phyloP scores from a whole-genome alignment of 2,888 invertebrate species.

The Ferrisia virgata region DNA sequence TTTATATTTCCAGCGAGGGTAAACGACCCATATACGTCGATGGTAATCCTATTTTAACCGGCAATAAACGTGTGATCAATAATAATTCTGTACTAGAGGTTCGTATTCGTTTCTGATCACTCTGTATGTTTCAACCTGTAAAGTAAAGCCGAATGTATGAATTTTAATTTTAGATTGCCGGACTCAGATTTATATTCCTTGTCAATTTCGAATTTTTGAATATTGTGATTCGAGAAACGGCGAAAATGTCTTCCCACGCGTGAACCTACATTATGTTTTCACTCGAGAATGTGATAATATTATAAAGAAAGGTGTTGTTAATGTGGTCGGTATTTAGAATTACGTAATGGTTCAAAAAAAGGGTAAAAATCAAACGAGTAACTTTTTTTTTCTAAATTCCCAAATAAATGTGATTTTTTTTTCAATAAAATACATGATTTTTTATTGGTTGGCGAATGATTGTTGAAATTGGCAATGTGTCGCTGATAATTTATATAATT shows the following conservation, averaged over 20 bases:
- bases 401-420: neutral
- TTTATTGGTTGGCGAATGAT: too few relatives aligned
- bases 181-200: slow-evolving; percentile 86
- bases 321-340: neutral
- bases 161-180: slow-evolving; percentile 67
- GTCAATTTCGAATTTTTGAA: slow-evolving; percentile 89
- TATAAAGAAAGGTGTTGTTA: neutral
- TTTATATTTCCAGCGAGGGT: slow-evolving; percentile 91
- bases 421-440: neutral
- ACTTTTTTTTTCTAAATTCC: neutral
- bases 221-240: slow-evolving; percentile 75
- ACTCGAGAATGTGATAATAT: neutral
- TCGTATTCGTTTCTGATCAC: slow-evolving; percentile 48
- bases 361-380: neutral
- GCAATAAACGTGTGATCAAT: slow-evolving; percentile 83
- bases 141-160: neutral
- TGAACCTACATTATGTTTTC: neutral
- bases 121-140: neutral
- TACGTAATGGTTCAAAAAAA: neutral
- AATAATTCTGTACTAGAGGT: slow-evolving; percentile 95
- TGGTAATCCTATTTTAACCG: slow-evolving; percentile 81
- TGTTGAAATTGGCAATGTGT: too few relatives aligned
- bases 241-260: slow-evolving; percentile 32
- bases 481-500: too few relatives aligned
- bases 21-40: slow-evolving; percentile 92